Base-by-base conservation (phyloP, 1,140 invertebrate genomes). In the Leptinotarsa undecemlineata region DNA sequence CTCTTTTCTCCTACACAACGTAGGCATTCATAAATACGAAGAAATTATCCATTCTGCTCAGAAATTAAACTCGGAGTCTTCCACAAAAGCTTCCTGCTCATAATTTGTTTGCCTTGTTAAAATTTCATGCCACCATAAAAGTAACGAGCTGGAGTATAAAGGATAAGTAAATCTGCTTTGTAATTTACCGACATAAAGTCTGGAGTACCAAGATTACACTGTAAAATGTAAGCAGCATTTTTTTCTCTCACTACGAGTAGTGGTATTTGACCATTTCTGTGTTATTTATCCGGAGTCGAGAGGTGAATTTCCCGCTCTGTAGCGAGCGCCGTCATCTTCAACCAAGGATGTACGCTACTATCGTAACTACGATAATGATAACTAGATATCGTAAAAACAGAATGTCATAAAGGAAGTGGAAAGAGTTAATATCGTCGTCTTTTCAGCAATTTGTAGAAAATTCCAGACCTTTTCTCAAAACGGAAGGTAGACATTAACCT, bases 401-500 rank as follows among this genome's bases (percentile, higher is more conserved):
- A 21, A 63, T 67, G 48, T 68, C 63, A 70, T 78, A 75, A 80
- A 78, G 76, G 77, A 72, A 78, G 74, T 72, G 74, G 74, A 75
- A 78, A 80, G 77, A 78, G 73, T 79, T 80, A 78, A 79, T 81
- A 81, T 79, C 75, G 72, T 69, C 78, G 77, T 80, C 77, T 80
- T 76, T 79, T 79, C 78, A 76, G 80, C 80, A 80, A 81, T 81
- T 81, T 80, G 76, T 75, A 78, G 70, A 60, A 77, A 80, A 80
- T 79, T 79, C 78, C 79, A 71, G 69, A 71, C 69, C 79, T 80
- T 77, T 76, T 72, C 79, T 79, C 74, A 74, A 76, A 80, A 76
- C 79, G 72, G 73, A 72, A 81, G 78, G 75, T 77, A 77, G 75
- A 73, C 81, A 81, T 82, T 82, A 82, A 82, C 81, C 81, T 82